These are phyloP conservation scores for Oceanodroma tethys DNA, from an alignment of 2,113 vertebrate species.

Conservation along the genomic window DNA sequence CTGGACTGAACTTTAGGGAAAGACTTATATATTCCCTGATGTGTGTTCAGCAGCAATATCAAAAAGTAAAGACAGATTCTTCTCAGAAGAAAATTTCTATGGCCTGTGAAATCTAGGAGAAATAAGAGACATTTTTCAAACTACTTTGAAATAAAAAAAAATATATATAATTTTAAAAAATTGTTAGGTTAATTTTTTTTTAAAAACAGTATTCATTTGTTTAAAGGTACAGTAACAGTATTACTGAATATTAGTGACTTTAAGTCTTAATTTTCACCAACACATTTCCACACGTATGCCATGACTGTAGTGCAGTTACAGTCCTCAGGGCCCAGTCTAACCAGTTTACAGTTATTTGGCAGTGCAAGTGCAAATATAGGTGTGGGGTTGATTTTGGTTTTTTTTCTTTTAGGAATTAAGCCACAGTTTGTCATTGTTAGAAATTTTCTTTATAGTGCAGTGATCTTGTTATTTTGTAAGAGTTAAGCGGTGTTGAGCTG, in stretches of 20 bases:
- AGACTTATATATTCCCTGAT: constrained; percentile 63
- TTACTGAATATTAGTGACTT: not conserved
- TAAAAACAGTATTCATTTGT: not conserved
- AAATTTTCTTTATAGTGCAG: not conserved
- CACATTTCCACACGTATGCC: not conserved
- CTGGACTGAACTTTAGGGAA: constrained; percentile 67
- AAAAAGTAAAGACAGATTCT: constrained; percentile 88
- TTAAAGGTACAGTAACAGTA: not conserved
- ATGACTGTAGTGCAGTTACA: not conserved
- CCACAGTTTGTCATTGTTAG: not conserved
- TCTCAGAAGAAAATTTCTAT: constrained; percentile 98
- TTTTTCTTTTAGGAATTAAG: not conserved
- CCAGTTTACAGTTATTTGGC: not conserved
- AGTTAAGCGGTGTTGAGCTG: not conserved
- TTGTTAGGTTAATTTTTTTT: not conserved
- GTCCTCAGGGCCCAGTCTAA: not conserved
- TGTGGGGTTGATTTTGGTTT: fast-evolving
- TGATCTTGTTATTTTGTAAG: not conserved
- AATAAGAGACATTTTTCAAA: not conserved
- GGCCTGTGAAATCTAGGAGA: constrained; percentile 93
- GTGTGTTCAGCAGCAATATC: constrained; percentile 78
- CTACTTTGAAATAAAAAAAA: not conserved
- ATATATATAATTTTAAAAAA: not conserved
- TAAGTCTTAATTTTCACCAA: not conserved
- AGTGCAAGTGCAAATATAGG: not conserved